A percentile compares a stretch with the other conserved stretches of the same genome.
Conservation (phyloP, 2,888 invertebrate species). For the Alloplasta piceator region DNA sequence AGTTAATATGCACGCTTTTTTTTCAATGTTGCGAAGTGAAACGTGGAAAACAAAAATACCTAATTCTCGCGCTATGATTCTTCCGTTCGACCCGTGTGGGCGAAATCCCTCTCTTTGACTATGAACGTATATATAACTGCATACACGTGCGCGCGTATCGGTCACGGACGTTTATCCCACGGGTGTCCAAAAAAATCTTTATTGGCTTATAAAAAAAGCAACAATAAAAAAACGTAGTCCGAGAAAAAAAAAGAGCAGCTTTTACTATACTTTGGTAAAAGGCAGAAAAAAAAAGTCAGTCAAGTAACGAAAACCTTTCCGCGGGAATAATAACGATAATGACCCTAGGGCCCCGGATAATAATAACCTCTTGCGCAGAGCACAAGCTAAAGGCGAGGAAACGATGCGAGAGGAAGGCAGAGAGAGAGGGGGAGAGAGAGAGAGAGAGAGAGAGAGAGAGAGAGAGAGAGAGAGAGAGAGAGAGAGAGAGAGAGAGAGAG, state of each 20-base stretch:
- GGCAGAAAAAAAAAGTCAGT: constrained; percentile 53
- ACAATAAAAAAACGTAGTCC: not conserved
- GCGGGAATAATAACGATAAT: constrained; percentile 76
- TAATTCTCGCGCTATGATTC: too few relatives aligned
- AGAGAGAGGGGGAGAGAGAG: constrained; percentile 17
- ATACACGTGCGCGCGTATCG: constrained; percentile 8
- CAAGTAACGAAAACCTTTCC: constrained; percentile 74
- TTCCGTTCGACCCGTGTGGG: too few relatives aligned
- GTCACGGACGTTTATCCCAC: constrained; percentile 55
- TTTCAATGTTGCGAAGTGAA: too few relatives aligned
- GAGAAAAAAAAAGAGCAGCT: not conserved
- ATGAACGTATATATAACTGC: too few relatives aligned
- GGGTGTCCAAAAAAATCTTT: constrained; percentile 47
- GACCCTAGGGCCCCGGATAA: constrained; percentile 74
- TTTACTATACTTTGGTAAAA: constrained; percentile 15
- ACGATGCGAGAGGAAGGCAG: constrained; percentile 71
- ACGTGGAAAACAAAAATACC: too few relatives aligned
- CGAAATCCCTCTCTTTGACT: too few relatives aligned
- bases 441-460: constrained; percentile 28
- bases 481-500: not conserved
- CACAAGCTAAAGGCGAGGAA: constrained; percentile 58
- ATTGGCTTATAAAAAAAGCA: constrained; percentile 50
- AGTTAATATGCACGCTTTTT: too few relatives aligned
- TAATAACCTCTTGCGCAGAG: constrained; percentile 71
- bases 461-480: constrained; percentile 8